A percentile compares a stretch with the other conserved stretches of the same genome.
phyloP scores from a whole-genome alignment of 1,140 invertebrate genomes.

The Cyphomyrmex costatus region DNA sequence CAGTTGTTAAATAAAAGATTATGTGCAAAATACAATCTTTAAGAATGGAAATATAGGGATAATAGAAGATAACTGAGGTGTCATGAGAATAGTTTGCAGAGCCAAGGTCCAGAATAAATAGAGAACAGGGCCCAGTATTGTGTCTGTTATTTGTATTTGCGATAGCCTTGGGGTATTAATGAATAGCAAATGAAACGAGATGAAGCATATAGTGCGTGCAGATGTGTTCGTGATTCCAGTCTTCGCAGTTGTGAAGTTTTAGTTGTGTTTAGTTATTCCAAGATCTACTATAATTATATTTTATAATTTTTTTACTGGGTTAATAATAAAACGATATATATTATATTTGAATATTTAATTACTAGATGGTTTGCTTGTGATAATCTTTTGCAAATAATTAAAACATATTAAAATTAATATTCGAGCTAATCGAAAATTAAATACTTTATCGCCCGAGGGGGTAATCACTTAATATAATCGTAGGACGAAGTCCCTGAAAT shows the following conservation, averaged over 20 bases:
- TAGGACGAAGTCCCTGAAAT: too few species aligned
- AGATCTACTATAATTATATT: background rate
- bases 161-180: constrained; percentile 44
- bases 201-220: constrained; percentile 8
- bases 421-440: background rate
- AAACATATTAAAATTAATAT: background rate
- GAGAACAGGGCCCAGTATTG: background rate
- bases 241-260: constrained; percentile 6
- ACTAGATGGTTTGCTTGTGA: background rate
- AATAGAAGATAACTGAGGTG: background rate
- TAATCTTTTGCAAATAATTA: background rate
- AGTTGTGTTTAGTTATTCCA: background rate
- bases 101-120: background rate
- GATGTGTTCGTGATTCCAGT: background rate
- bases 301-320: background rate
- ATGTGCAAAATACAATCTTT: background rate
- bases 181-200: constrained; percentile 68
- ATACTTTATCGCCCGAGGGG: background rate
- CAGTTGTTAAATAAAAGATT: background rate
- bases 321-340: background rate
- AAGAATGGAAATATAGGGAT: background rate
- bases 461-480: too few species aligned
- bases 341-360: background rate
- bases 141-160: constrained; percentile 50
- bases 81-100: background rate